Percentiles rank a stretch among this genome's conserved stretches.
These are phyloP conservation scores for Astropecten irregularis DNA, from an alignment of 53 echinoderm and acorn worm species.

Conservation along the genomic window DNA sequence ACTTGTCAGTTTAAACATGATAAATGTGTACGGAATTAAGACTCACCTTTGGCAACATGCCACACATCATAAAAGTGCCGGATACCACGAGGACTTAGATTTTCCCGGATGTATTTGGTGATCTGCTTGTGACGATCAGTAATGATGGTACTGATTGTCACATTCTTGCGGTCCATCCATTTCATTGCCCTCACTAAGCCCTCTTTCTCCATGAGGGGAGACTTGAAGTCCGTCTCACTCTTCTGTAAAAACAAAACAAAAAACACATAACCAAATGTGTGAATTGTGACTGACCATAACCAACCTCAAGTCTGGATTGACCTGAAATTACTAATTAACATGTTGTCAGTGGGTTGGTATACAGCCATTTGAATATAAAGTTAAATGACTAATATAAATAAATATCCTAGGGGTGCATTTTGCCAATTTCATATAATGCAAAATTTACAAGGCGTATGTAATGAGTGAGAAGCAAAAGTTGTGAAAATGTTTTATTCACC, in stretches of 20 bases:
- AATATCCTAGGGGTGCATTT: no score
- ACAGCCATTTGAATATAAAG: no score
- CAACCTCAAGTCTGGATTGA: background rate
- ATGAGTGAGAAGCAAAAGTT: no score
- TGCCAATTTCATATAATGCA: no score
- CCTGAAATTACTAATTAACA: background rate
- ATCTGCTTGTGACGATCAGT: slow-evolving; percentile 46
- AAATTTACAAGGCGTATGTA: no score
- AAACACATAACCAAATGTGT: background rate
- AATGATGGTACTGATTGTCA: slow-evolving; percentile 3
- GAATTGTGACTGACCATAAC: background rate
- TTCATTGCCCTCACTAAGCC: slow-evolving; percentile 14
- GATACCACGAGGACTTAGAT: slow-evolving; percentile 25
- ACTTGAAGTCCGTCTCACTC: slow-evolving; percentile 26
- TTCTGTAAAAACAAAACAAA: background rate
- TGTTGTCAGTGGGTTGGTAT: no score
- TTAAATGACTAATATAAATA: no score
- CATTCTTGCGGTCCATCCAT: slow-evolving; percentile 3
- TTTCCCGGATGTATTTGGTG: slow-evolving; percentile 40
- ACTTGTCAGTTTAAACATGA: background rate
- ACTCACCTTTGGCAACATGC: slow-evolving; percentile 31
- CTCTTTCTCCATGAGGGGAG: slow-evolving; percentile 35
- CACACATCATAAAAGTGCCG: slow-evolving; percentile 43
- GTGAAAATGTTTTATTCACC: background rate
- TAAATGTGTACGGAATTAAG: background rate